A percentile compares a stretch with the other conserved stretches of the same genome.
Evolutionary conservation across 2,113 vertebrate genomes (phyloP).

Genomic region (Synodontis membranacea): DNA sequence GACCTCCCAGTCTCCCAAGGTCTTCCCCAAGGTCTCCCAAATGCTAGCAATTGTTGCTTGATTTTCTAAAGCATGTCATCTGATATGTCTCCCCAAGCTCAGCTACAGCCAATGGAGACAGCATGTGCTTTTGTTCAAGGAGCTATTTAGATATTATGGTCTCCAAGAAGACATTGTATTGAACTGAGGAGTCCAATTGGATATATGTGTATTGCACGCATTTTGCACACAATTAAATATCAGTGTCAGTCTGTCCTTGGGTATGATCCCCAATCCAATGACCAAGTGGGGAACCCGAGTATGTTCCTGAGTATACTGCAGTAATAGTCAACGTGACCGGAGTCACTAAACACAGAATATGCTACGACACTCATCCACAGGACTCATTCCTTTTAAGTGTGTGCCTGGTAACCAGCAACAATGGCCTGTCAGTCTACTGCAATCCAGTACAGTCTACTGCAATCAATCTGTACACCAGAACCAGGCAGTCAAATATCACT

Average conservation of each 20-base stretch:
- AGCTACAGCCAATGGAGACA: neutral
- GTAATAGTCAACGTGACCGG: neutral
- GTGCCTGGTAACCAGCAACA: neutral
- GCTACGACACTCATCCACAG: neutral
- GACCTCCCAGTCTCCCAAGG: neutral
- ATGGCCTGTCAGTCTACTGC: neutral
- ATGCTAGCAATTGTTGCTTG: neutral
- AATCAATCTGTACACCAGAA: neutral
- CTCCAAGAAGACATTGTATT: neutral
- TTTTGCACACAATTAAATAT: conserved; percentile 10
- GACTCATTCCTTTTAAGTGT: neutral
- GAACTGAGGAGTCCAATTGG: neutral
- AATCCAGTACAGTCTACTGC: neutral
- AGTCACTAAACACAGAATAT: neutral
- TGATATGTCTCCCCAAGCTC: neutral
- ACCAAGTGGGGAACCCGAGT: neutral
- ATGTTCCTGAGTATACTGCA: neutral
- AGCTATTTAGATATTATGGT: neutral
- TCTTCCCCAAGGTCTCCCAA: no score
- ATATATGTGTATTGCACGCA: neutral
- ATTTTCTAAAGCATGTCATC: neutral
- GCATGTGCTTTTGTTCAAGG: neutral
- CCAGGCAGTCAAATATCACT: neutral
- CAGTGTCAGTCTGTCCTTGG: neutral
- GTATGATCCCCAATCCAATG: neutral